These are phyloP conservation scores for Corythornis cristatus DNA, from an alignment of 2,113 vertebrate species.

Conservation along the genomic window DNA sequence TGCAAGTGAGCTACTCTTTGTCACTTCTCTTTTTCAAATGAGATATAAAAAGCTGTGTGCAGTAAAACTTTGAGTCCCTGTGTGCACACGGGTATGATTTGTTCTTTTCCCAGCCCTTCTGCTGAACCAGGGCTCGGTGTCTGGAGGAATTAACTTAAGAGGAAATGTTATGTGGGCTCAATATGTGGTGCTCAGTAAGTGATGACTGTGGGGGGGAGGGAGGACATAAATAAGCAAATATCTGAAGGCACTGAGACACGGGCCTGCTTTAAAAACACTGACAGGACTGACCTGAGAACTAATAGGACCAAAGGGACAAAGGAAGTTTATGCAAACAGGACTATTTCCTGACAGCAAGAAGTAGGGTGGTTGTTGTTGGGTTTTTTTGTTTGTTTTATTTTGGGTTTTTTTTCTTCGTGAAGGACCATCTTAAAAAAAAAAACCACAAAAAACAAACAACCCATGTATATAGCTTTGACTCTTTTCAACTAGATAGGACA, in stretches of 20 bases:
- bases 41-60: background rate
- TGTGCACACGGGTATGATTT: background rate
- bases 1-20: background rate
- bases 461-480: background rate
- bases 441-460: accelerated
- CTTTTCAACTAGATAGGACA: background rate
- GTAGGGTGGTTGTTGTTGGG: background rate
- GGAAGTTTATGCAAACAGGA: background rate
- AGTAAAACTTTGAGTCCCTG: background rate
- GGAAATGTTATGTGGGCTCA: background rate
- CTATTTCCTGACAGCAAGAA: background rate
- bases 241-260: background rate
- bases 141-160: background rate
- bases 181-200: background rate
- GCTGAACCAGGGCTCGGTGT: background rate
- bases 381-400: background rate
- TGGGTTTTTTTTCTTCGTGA: background rate
- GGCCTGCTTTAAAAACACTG: background rate
- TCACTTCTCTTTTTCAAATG: constrained; percentile 5
- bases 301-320: background rate
- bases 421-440: background rate
- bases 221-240: background rate
- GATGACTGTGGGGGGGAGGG: background rate
- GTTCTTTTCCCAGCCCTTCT: background rate
- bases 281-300: background rate